Percentiles rank a stretch among this genome's conserved stretches.
phyloP scores from a whole-genome alignment of 2,113 vertebrate genomes.

The Neolamprologus caudopunctatus region DNA sequence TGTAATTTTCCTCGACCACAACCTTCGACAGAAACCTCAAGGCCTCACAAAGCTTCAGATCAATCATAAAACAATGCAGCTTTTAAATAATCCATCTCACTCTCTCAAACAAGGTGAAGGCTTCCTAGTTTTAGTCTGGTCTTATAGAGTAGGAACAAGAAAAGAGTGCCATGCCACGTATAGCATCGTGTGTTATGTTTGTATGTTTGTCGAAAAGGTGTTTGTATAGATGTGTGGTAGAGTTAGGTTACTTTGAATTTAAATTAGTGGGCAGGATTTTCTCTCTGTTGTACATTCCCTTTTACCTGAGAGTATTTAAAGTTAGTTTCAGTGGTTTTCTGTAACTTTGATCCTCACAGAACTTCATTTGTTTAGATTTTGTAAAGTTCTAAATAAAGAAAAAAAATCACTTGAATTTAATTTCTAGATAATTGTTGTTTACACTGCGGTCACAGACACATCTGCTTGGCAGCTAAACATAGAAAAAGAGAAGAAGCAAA shows the following conservation, averaged over 20 bases:
- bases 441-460: background rate
- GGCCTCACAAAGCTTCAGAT: background rate
- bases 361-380: conserved; percentile 26
- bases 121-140: background rate
- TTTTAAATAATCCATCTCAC: background rate
- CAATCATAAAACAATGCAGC: background rate
- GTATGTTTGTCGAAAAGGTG: conserved; percentile 35
- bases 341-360: background rate
- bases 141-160: background rate
- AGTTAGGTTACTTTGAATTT: conserved; percentile 31
- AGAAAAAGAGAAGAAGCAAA: background rate
- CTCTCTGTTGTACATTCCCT: conserved; percentile 56
- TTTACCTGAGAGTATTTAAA: conserved; percentile 54
- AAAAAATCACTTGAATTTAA: background rate
- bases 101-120: background rate
- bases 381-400: conserved; percentile 40
- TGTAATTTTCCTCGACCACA: background rate
- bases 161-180: background rate
- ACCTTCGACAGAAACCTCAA: background rate
- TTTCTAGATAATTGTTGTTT: background rate
- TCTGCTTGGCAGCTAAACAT: background rate
- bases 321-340: conserved; percentile 40
- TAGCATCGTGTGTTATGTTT: conserved; percentile 6
- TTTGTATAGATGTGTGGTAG: conserved; percentile 56
- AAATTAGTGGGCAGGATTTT: conserved; percentile 14